phyloP scores from a whole-genome alignment of 2,113 vertebrate species.

The Microcebus jonahi region DNA sequence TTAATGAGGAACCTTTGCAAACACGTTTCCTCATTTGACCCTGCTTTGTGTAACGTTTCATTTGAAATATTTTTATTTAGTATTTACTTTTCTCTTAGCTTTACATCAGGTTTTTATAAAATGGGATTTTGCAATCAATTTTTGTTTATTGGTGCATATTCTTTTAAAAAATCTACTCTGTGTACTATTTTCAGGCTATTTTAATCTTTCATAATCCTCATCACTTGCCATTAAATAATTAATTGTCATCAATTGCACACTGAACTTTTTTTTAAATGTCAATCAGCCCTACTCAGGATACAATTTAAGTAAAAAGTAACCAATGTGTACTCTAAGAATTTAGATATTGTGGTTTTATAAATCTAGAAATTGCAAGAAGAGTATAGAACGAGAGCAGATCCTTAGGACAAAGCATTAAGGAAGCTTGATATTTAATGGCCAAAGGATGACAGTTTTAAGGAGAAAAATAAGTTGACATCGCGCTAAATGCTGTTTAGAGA shows the following conservation, averaged over 20 bases:
- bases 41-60: constrained; percentile 7
- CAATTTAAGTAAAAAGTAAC: constrained; percentile 24
- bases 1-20: neutral
- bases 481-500: neutral
- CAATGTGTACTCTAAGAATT: constrained; percentile 2
- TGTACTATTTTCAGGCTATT: neutral
- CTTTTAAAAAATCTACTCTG: neutral
- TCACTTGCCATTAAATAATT: constrained; percentile 7
- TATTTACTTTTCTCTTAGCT: constrained; percentile 16
- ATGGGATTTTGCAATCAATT: neutral
- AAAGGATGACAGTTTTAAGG: neutral
- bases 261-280: neutral
- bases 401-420: neutral
- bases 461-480: neutral
- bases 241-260: neutral
- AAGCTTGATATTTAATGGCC: neutral
- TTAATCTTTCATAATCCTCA: neutral
- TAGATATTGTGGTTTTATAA: neutral
- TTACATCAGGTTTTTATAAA: constrained; percentile 27
- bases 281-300: neutral
- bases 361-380: neutral
- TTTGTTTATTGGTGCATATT: neutral
- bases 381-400: neutral
- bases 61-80: constrained; percentile 26
- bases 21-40: neutral